Evolutionary conservation across 2,113 vertebrate genomes (phyloP), one percentile per base, ranked within the genome.

Genomic region (Ursus arctos): DNA sequence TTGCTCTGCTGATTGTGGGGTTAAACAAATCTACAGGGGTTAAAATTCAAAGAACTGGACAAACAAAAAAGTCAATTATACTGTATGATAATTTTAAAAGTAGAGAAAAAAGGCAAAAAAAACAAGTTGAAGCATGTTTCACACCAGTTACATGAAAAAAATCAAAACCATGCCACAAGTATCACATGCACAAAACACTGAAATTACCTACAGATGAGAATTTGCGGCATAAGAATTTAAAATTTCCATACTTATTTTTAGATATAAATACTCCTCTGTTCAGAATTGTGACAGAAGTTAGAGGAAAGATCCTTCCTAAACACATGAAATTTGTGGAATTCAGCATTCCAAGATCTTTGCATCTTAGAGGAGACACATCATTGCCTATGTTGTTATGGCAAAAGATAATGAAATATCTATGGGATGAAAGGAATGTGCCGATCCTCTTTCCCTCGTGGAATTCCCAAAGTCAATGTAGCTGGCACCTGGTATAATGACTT

Each of bases 351-450:
- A 79, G 43, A 79, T 84, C 76, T 83, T 31, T 74, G 12, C 49
- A 49, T 94, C 43, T 96, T 67, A 76, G 40, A 19, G 91, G 84
- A 94, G 91, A 82, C 16, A 86, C 24, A 79, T 76, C 94, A 97
- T 0, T 72, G 76, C 63, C 76, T 77, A 47, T 26, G 63, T 19
- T 63, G 80, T 81, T 36, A 53, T 59, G 59, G 87, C 92, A 91
- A 79, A 93, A 88, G 47, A 94, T 63, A 89, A 96, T 28, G 61
- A 98, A 97, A 59, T 93, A 98, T 98, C 94, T 97, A 71, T 97
- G 91, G n/a, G 88, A 98, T 94, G 97, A 96, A 51, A 98, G 92
- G 98, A 98, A 98, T 98, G 98, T 97, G 97, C 97, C 97, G 91
- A 93, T 91, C 97, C 92, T 94, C 79, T 89, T 89, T 95, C 65